phyloP scores from a whole-genome alignment of 2,797 vertebrate genomes.

The Cyclura pinguis region DNA sequence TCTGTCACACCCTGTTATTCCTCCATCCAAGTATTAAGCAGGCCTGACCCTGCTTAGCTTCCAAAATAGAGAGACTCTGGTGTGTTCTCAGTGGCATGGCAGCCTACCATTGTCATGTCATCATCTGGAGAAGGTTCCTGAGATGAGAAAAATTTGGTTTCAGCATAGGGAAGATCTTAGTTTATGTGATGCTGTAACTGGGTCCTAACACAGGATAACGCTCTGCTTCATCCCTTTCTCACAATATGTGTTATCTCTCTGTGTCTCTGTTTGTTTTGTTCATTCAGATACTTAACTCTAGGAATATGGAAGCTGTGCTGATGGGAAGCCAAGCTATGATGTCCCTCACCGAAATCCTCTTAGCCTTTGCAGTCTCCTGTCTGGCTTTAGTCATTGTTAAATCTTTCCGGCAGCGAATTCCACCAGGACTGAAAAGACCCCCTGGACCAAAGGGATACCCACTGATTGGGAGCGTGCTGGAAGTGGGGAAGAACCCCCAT shows the following conservation, averaged over 20 bases:
- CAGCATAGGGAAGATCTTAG: too few species aligned
- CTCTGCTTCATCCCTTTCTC: neutral
- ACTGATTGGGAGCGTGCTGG: slow-evolving; percentile 83
- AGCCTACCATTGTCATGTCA: too few species aligned
- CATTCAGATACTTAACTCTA: neutral
- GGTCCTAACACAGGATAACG: rapidly evolving
- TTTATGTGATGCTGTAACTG: too few species aligned
- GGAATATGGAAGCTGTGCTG: neutral
- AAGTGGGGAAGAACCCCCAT: slow-evolving; percentile 84
- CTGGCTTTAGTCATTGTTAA: slow-evolving; percentile 82
- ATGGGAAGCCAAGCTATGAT: slow-evolving; percentile 56
- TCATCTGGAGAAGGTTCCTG: neutral
- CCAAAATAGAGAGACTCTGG: too few species aligned
- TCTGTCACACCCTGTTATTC: too few species aligned
- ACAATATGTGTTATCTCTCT: neutral
- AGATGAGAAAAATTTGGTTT: neutral
- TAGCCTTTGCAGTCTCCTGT: slow-evolving; percentile 77
- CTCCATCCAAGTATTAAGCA: too few species aligned
- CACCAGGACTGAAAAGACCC: slow-evolving; percentile 83
- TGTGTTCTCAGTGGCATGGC: too few species aligned
- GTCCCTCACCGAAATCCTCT: slow-evolving; percentile 82
- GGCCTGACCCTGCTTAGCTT: too few species aligned
- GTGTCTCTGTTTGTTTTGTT: slow-evolving; percentile 25
- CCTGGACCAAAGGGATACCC: slow-evolving; percentile 88
- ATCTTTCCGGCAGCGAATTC: slow-evolving; percentile 70